These are phyloP conservation scores for Lottia scabra DNA, from an alignment of 2,888 invertebrate species.

Conservation along the genomic window DNA sequence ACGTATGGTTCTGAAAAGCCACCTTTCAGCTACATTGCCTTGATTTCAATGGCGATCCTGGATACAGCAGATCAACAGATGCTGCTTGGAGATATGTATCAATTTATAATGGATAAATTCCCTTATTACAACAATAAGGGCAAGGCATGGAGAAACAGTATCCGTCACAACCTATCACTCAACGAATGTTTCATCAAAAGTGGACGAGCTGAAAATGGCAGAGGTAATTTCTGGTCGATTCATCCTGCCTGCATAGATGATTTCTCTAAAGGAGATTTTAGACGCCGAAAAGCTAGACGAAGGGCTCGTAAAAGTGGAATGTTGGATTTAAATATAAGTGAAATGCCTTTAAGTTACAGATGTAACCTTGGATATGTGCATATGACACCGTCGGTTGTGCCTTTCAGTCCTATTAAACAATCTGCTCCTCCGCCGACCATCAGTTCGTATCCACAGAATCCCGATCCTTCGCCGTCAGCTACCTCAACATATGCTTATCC, in stretches of 20 bases:
- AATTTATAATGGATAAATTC: constrained; percentile 62
- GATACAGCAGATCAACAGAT: constrained; percentile 55
- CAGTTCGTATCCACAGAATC: no score
- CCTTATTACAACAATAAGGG: constrained; percentile 62
- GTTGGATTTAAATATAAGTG: background rate
- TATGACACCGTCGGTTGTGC: constrained; percentile 47
- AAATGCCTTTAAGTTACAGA: constrained; percentile 18
- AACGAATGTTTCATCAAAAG: constrained; percentile 66
- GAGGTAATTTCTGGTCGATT: constrained; percentile 98
- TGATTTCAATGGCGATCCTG: constrained; percentile 67
- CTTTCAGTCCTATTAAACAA: background rate
- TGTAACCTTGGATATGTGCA: constrained; percentile 46
- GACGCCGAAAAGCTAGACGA: constrained; percentile 93
- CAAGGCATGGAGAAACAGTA: constrained; percentile 65
- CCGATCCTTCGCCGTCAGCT: no score
- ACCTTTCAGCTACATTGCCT: constrained; percentile 63
- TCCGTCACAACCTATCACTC: constrained; percentile 64
- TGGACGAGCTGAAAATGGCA: constrained; percentile 79
- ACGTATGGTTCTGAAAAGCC: constrained; percentile 40
- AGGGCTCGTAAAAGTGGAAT: constrained; percentile 74
- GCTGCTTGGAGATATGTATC: constrained; percentile 65
- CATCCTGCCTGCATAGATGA: constrained; percentile 97
- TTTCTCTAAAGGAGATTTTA: constrained; percentile 94
- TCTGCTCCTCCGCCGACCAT: no score
- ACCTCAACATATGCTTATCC: no score